Conservation (phyloP, 2,113 vertebrate species). For the Heteronetta atricapilla region DNA sequence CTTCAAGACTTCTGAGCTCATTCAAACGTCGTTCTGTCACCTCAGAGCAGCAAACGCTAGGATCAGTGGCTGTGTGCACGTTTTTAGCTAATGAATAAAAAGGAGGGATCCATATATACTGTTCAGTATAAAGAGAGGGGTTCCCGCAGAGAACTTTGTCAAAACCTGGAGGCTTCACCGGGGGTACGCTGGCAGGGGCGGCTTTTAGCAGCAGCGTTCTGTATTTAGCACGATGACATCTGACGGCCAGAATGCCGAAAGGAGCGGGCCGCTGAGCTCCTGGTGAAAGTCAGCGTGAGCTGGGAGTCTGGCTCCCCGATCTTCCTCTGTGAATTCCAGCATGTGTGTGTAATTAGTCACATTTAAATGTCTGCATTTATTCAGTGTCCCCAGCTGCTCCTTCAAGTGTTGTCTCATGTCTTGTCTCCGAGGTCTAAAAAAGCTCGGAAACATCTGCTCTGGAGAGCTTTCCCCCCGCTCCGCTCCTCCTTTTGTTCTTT, state of each 20-base stretch:
- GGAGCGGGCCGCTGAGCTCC: slow-evolving; percentile 46
- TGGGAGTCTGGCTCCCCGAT: slow-evolving; percentile 45
- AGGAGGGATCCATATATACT: background rate
- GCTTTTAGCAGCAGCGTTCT: slow-evolving; percentile 51
- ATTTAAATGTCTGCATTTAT: slow-evolving; percentile 68
- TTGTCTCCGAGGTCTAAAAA: slow-evolving; percentile 52
- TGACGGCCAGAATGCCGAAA: slow-evolving; percentile 52
- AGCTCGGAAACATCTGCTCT: slow-evolving; percentile 51
- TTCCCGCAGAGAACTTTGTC: background rate
- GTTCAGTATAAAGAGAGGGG: background rate
- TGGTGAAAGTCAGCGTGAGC: slow-evolving; percentile 43
- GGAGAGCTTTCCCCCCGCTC: background rate
- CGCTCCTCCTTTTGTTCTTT: background rate
- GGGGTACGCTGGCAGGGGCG: slow-evolving; percentile 12
- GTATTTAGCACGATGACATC: slow-evolving; percentile 70
- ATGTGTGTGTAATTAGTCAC: slow-evolving; percentile 67
- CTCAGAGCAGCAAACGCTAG: background rate
- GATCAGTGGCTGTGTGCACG: background rate
- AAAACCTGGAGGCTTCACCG: background rate
- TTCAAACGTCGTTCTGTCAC: background rate
- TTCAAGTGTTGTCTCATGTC: slow-evolving; percentile 46
- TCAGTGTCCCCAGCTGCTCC: slow-evolving; percentile 59
- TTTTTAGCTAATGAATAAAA: background rate
- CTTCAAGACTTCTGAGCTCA: background rate
- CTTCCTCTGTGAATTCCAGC: slow-evolving; percentile 63